These are phyloP conservation scores for Melanostigma gelatinosum DNA, from an alignment of 2,113 vertebrate species.

Conservation along the genomic window DNA sequence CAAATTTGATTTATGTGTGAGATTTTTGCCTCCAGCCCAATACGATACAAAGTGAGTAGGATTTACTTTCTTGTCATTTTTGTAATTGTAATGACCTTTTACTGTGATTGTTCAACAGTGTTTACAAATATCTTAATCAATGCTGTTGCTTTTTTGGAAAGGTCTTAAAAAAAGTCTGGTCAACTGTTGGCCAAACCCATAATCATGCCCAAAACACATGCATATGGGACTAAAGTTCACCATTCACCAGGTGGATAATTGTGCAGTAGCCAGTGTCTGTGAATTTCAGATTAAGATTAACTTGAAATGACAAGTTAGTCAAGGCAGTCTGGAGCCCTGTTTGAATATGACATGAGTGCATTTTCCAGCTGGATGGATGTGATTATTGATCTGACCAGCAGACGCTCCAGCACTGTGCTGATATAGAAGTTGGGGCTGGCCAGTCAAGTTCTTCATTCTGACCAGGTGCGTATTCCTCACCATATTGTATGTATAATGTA, in stretches of 20 bases:
- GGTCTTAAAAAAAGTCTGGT: not conserved
- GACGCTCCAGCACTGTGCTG: conserved; percentile 21
- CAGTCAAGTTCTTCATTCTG: conserved; percentile 5
- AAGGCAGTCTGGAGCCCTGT: conserved; percentile 30
- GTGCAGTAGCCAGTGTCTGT: conserved; percentile 6
- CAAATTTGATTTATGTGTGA: not conserved
- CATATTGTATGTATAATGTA: conserved; percentile 19
- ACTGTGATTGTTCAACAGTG: not conserved
- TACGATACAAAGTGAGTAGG: not conserved
- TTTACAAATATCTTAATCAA: not conserved
- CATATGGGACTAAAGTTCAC: not conserved
- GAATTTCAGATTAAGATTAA: conserved; percentile 41
- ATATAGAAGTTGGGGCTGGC: conserved; percentile 13
- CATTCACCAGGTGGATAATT: conserved; percentile 3
- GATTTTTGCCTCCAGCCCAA: not conserved
- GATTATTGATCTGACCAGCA: conserved; percentile 60
- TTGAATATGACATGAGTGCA: conserved; percentile 48
- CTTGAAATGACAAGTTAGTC: conserved; percentile 55
- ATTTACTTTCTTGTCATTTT: not conserved
- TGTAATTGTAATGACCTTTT: not conserved
- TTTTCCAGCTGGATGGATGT: conserved; percentile 48
- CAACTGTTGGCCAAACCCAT: not conserved
- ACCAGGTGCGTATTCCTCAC: conserved; percentile 6
- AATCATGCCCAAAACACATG: not conserved
- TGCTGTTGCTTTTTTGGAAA: not conserved